Evolutionary conservation across 2,797 vertebrate species (phyloP), one percentile per base, ranked within the genome.

Genomic region (Characodon lateralis): DNA sequence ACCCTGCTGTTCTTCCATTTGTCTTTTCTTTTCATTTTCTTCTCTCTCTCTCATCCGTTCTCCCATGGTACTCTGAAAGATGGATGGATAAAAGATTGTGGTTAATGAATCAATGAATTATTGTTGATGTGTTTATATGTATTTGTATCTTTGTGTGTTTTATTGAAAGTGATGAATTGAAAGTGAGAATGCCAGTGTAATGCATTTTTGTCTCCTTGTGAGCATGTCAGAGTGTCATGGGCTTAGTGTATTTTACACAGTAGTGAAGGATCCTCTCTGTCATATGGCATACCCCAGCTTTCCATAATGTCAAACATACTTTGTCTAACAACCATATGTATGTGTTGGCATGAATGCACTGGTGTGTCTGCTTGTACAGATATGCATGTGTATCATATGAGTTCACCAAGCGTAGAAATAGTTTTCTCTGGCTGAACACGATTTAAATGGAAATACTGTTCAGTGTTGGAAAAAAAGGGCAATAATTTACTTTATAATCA

Each of bases 31-130:
- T 82, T 31, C 39, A 0, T 3, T 20, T 68, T 18, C 48, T 55
- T 31, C 16, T 55, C 51, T 1, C n/a, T 73, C 58, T 58, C 26
- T 72, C 16, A 13, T 31, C 43, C 18, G 85, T 76, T 61, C 18
- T 69, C 16, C 55, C 41, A 63, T 43, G 58, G 78, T 76, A 83
- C 93, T 84, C 87, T 87, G 84, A 91, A 86, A 89, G 89, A 89
- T 90, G 79, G 81, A 91, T 90, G 78, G 77, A 86, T 72, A 76
- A 80, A 84, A 87, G 85, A 83, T 82, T 89, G 85, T 86, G 84
- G 79, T 88, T 93, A 91, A 93, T 92, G 89, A 90, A 90, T 89
- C 88, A 93, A 79, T 87, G 78, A 91, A 87, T 85, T 70, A 85
- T 83, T 87, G 77, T 6, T 41, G 22, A 41, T 73, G 35, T 24